phyloP scores from a whole-genome alignment of 2,888 invertebrate genomes.

The Agonopterix subpropinquella region DNA sequence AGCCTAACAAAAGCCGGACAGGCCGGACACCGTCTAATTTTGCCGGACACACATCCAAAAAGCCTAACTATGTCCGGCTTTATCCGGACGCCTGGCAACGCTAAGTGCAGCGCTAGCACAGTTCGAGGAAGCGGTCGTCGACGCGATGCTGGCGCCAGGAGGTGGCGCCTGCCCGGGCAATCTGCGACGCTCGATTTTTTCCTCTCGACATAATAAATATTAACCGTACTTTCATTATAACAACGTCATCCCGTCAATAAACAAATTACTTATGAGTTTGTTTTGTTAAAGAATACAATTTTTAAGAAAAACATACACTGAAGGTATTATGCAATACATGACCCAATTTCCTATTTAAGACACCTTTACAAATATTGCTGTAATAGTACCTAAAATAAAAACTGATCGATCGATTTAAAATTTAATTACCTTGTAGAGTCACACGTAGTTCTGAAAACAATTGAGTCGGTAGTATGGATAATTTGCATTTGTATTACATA shows the following conservation, averaged over 20 bases:
- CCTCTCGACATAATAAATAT: constrained; percentile 40
- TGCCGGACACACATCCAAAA: no score
- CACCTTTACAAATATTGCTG: constrained; percentile 9
- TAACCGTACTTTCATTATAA: constrained; percentile 29
- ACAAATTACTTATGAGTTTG: no score
- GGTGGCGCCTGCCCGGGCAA: constrained; percentile 49
- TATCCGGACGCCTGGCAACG: no score
- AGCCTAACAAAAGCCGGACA: no score
- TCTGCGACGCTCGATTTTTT: constrained; percentile 39
- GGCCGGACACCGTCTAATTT: no score
- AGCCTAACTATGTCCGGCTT: no score
- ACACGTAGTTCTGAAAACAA: constrained; percentile 1
- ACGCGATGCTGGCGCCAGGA: constrained; percentile 50
- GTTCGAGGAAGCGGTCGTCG: constrained; percentile 59
- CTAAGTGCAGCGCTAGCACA: constrained; percentile 35
- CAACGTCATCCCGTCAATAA: neutral
- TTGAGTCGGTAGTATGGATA: neutral
- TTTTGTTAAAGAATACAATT: no score
- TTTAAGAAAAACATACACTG: neutral
- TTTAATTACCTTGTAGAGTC: constrained; percentile 1
- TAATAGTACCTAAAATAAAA: neutral
- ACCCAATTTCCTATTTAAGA: constrained; percentile 11
- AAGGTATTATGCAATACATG: constrained; percentile 6
- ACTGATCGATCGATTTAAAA: neutral
- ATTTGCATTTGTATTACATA: constrained; percentile 3